Conservation (phyloP, 2,113 vertebrate species). For the Tiliqua scincoides region DNA sequence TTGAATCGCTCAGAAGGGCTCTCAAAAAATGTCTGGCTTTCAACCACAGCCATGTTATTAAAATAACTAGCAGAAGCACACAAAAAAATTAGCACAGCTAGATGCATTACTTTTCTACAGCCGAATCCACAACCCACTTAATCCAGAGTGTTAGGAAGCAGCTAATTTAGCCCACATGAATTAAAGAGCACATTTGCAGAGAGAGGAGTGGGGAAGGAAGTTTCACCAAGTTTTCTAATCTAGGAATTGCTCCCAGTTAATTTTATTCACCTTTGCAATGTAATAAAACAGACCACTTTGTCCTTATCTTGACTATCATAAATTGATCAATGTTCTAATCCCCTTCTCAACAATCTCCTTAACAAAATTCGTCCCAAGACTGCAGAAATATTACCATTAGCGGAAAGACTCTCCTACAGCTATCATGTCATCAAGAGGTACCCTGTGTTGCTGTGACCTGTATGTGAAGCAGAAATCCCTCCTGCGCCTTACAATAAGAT, state of each 20-base stretch:
- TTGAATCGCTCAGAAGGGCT: not conserved
- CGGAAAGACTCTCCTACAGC: conserved; percentile 23
- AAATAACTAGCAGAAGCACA: rapidly evolving
- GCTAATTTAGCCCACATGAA: not conserved
- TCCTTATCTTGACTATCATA: not conserved
- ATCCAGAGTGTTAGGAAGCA: not conserved
- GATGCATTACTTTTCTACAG: not conserved
- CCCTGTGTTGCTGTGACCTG: not conserved
- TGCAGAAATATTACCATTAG: not conserved
- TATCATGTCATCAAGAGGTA: conserved; percentile 24
- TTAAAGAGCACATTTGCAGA: not conserved
- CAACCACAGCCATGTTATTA: rapidly evolving
- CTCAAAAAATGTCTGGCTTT: rapidly evolving
- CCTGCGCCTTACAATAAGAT: not conserved
- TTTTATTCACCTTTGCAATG: not conserved
- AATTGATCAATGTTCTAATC: not conserved
- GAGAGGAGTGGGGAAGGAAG: not conserved
- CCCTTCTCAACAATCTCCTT: conserved; percentile 11
- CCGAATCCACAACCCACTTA: not conserved
- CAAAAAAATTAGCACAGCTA: not conserved
- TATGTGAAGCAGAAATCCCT: conserved; percentile 16
- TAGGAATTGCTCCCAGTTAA: rapidly evolving
- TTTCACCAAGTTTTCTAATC: not conserved
- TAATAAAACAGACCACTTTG: not conserved
- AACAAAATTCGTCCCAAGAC: conserved; percentile 36